Evolutionary conservation across 2,888 invertebrate genomes (phyloP), one percentile per base, ranked within the genome.

Genomic region (Noctua comes): DNA sequence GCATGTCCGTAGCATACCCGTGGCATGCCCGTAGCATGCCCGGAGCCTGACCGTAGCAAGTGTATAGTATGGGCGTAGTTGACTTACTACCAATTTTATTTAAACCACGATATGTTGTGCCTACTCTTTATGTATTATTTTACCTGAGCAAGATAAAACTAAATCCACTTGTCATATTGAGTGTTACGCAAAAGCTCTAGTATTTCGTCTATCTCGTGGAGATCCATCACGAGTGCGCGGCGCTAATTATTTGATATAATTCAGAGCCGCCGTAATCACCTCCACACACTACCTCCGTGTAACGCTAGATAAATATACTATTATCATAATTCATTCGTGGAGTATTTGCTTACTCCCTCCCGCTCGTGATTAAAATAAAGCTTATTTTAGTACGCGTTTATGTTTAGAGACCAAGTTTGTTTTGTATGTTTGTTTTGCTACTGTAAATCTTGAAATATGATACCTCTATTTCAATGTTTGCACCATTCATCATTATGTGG

Each of bases 211-310:
- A 73, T 73, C 57, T 73, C 66, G 59, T 73, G 54, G 65, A 68
- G 83, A 89, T 90, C 86, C 90, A 88, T 88, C 88, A 85, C 76
- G 68, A 48, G 46, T n/a, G 65, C 62, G 73, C 65, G 68, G 64
- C 76, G 40, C 77, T 91, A 92, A 92, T 92, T 91, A 90, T 91
- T 93, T 89, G 85, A 84, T 86, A 91, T 92, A 92, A 91, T 91
- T 91, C 90, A 91, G 90, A 83, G 82, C 72, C 69, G 31, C 77
- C 83, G 88, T 91, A 89, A 90, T 88, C 84, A 85, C 85, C 85
- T 79, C 48, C 71, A 68, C 73, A 80, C 65, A 76, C 76, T 66
- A 77, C 73, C 78, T 72, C 59, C 36, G 72, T 76, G 69, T 74
- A 72, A 71, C 66, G 54, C 74, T 71, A 79, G 72, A 85, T 83